Evolutionary conservation across 2,888 invertebrate species (phyloP).

Genomic region (Cataglyphis altisquamis): DNA sequence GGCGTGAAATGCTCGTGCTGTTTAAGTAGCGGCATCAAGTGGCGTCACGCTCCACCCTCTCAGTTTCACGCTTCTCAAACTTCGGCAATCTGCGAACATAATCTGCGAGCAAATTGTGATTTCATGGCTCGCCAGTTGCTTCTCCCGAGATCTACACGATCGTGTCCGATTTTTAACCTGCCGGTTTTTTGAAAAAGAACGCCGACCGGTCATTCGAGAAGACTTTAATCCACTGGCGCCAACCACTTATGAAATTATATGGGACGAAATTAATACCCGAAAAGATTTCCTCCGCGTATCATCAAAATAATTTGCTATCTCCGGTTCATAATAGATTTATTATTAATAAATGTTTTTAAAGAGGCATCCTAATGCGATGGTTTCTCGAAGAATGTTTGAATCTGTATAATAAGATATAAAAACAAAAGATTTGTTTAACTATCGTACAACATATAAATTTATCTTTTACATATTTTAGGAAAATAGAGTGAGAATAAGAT

Average conservation of each 20-base stretch:
- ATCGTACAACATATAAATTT: background rate
- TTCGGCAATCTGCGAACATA: slow-evolving; percentile 80
- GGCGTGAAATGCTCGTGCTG: slow-evolving; percentile 73
- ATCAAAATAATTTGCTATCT: slow-evolving; percentile 55
- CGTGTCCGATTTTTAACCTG: slow-evolving; percentile 48
- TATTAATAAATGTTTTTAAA: slow-evolving; percentile 42
- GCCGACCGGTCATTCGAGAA: slow-evolving; percentile 52
- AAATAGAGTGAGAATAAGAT: slow-evolving; percentile 11
- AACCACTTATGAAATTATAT: slow-evolving; percentile 58
- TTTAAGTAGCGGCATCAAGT: slow-evolving; percentile 73
- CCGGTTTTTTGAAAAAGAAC: slow-evolving; percentile 49
- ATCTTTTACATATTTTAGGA: background rate
- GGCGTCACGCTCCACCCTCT: slow-evolving; percentile 81
- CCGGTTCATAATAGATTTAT: slow-evolving; percentile 40
- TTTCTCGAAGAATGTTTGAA: background rate
- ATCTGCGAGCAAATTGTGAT: slow-evolving; percentile 83
- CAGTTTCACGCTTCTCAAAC: slow-evolving; percentile 81
- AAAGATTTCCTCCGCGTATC: slow-evolving; percentile 48
- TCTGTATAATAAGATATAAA: slow-evolving; percentile 2
- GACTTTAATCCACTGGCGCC: slow-evolving; percentile 53
- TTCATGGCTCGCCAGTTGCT: slow-evolving; percentile 80
- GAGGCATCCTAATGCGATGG: slow-evolving; percentile 15
- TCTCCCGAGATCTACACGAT: slow-evolving; percentile 68
- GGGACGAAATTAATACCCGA: slow-evolving; percentile 52
- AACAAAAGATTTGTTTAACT: background rate